Base-by-base conservation (phyloP, 1,140 invertebrate genomes). In the Octopus bimaculoides region DNA sequence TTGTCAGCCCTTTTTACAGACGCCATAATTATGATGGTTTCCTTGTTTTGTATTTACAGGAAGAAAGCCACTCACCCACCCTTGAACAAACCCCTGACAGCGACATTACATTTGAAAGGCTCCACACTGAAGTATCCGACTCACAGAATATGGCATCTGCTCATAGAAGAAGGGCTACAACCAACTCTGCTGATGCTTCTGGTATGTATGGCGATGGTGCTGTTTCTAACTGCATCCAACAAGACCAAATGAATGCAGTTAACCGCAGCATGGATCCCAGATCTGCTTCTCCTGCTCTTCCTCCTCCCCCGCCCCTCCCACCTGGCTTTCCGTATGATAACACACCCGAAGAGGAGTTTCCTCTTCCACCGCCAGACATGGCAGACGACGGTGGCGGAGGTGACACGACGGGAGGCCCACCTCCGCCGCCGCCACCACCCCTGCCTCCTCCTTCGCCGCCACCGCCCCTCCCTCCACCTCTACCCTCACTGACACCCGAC, bases 261-360 rank as follows among this genome's bases (percentile, higher is more conserved):
- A 75, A 14, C 74, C 52, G 74, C 41, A 75, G 74, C 74, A 75
- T 75, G 74, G 66, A 71, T 75, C 41, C 74, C 74, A 17, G 74
- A 12, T 26, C 74, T 75, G 5, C 74, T 41, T 75, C 74, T 14
- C 74, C 74, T 9, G 74, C 41, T 5, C 52, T 75, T 7, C 74
- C 74, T 20, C 74, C 74, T 17, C 74, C 74, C 17, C 74, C 74
- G 20, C 73, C 73, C 41, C 74, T 75, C 20, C 26, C 26, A 75
- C 26, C 52, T 41, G 41, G 41, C 17, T 75, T 75, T 14, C 66
- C 66, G 7, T 71, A 71, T 71, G 66, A 71, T n/a, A 52, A 14
- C 12, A 52, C 74, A n/a, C 52, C 74, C 69, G 83, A 83, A 75
- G 82, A 83, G 8, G 81, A 85, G 26, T 81, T 87, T 20, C 82